Evolutionary conservation across 2,113 vertebrate species (phyloP), one percentile per base, ranked within the genome.

Genomic region (Mastomys coucha): DNA sequence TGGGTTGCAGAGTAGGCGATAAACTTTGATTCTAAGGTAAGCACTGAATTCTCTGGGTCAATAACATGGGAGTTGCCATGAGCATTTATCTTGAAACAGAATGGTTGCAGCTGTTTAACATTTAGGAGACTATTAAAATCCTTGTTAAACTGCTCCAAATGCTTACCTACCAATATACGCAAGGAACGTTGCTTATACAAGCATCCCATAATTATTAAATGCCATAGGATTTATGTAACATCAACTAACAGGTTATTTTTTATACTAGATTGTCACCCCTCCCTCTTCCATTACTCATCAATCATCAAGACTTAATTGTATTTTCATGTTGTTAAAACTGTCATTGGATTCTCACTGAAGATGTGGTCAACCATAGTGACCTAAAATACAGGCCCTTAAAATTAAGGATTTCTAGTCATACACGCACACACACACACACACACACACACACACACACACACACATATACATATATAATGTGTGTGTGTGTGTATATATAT

Each of bases 1-100:
- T 63, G 42, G 10, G 49, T 53, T 17, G 63, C 70, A 88, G 42
- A 72, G 1, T 0, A 0, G 49, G n/a, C 39, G 26, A 78, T 49
- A 53, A 72, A 36, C 39, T 45, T 91, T 45, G 22, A 72, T 67
- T 45, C 42, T 51, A 91, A 88, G 88, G 88, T 91, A 75, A 96
- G 76, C 10, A 14, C 45, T 33, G 33, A 81, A 78, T 26, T 78
- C 51, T 33, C 42, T 69, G 72, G 73, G 39, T 24, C 67, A n/a
- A 3, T 14, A 22, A 63, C 3, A 0, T 49, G 3, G 84, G 39
- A 22, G 13, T 3, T 63, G 9, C 69, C 4, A 0, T 14, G 3
- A 49, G 7, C 67, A 31, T 53, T 76, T 36, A 51, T 33, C 36
- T n/a, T 53, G 2, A 72, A 17, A 69, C 2, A 81, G 58, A 51